Conservation (phyloP, 2,888 invertebrate species). For the Thera obeliscata region DNA sequence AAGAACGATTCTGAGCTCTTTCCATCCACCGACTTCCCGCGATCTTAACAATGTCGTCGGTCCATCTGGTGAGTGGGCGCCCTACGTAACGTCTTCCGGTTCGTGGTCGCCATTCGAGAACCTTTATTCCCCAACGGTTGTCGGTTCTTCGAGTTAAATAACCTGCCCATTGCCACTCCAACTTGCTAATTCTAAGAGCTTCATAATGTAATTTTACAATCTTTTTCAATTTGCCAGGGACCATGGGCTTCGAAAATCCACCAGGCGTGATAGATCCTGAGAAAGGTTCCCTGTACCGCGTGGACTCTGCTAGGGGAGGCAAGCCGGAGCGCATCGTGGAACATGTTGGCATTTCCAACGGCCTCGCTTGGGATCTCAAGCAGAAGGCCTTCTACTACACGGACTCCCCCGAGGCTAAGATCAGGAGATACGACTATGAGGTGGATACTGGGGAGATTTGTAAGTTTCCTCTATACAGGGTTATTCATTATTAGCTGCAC, state of each 20-base stretch:
- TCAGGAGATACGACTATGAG: conserved; percentile 90
- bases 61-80: too few relatives aligned
- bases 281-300: conserved; percentile 77
- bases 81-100: too few relatives aligned
- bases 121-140: too few relatives aligned
- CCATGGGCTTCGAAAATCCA: conserved; percentile 80
- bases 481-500: too few relatives aligned
- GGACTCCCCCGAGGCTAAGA: conserved; percentile 86
- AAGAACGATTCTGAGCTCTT: too few relatives aligned
- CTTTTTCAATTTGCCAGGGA: conserved; percentile 65
- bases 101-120: too few relatives aligned
- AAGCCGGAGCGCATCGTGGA: conserved; percentile 52
- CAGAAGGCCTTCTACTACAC: conserved; percentile 89
- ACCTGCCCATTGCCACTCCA: too few relatives aligned
- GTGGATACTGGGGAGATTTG: conserved; percentile 86
- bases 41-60: too few relatives aligned
- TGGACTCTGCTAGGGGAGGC: conserved; percentile 51
- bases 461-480: conserved; percentile 63
- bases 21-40: too few relatives aligned
- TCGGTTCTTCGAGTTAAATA: too few relatives aligned
- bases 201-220: neutral
- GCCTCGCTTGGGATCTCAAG: conserved; percentile 89
- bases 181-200: too few relatives aligned
- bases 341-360: conserved; percentile 88
- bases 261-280: conserved; percentile 67